Base-by-base conservation (phyloP, 53 echinoderm and acorn worm species). In the Holothuria leucospilota region DNA sequence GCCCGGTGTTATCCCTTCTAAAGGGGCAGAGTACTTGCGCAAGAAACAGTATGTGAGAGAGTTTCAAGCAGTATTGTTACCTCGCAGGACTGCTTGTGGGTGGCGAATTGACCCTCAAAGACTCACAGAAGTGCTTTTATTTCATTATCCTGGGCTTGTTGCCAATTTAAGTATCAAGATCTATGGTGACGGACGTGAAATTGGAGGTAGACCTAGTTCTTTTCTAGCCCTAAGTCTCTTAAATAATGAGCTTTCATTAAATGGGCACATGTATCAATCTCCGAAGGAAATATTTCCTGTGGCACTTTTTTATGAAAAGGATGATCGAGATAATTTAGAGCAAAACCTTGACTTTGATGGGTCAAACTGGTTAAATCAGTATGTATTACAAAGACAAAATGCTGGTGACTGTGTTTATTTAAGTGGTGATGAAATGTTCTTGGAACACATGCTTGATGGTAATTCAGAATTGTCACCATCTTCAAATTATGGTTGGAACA, bases 281-380 rank as follows among this genome's bases (percentile, higher is more conserved):
- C 65, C 65, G 21, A 65, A 65, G 21, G 89, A 94, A 46, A 77
- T 80, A 13, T 92, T 82, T 39, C 92, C 90, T 40, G 46, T 92
- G 29, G 25, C 86, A 21, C 87, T 94, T 20, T 92, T 94, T 59
- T 92, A 92, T 92, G 92, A 89, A 23, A 89, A 89, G 49, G 94
- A 94, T 63, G 82, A 78, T 2, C 26, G 94, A 20, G 94, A 92
- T 41, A 94, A 94, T 59, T 81, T 89, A 13, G 93, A 93, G 80
- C 34, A 81, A 26, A 81, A 81, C 62, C n/a, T 81, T 16, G 78
- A 59, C 70, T 90, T 89, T 63, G 25, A 41, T 11, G 16, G 8
- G 40, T 75, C 51, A n/a, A n/a, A n/a, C 21, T 75, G 42, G 42
- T 51, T 71, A 23, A 39, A 71, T 71, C 26, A 23, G 20, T 71